A percentile compares a stretch with the other conserved stretches of the same genome.
These are phyloP conservation scores for Pachydiplax longipennis DNA, from an alignment of 2,888 invertebrate genomes.

Conservation along the genomic window DNA sequence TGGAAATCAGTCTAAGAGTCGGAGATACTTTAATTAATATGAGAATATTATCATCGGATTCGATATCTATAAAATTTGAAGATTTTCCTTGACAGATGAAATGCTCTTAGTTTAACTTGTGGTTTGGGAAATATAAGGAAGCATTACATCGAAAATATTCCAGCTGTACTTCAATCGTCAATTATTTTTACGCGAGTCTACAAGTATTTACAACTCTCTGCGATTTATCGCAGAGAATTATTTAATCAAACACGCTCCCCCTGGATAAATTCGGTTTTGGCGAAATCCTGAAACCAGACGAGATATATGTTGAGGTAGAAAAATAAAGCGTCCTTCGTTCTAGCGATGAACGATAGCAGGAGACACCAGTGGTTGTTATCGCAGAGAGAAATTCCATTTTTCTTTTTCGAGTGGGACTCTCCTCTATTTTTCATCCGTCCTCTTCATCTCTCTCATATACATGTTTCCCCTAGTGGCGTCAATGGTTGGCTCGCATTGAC, in stretches of 20 bases:
- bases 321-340: not conserved
- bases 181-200: too few relatives aligned
- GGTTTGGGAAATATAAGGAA: too few relatives aligned
- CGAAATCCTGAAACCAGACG: not conserved
- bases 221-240: not conserved
- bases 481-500: constrained; percentile 4
- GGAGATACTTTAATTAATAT: too few relatives aligned
- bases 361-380: constrained; percentile 14
- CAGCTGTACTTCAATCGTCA: too few relatives aligned
- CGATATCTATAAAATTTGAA: too few relatives aligned
- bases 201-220: too few relatives aligned
- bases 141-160: too few relatives aligned
- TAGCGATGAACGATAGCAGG: not conserved
- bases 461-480: not conserved
- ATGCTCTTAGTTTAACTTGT: too few relatives aligned
- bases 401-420: not conserved
- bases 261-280: not conserved
- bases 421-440: not conserved
- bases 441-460: not conserved
- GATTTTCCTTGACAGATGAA: too few relatives aligned
- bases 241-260: not conserved
- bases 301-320: not conserved
- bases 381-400: not conserved
- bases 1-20: too few relatives aligned
- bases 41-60: too few relatives aligned